A percentile compares a stretch with the other conserved stretches of the same genome.
Conservation (phyloP, 37 sponge, comb jelly and placozoan genomes). For the Mnemiopsis leidyi region DNA sequence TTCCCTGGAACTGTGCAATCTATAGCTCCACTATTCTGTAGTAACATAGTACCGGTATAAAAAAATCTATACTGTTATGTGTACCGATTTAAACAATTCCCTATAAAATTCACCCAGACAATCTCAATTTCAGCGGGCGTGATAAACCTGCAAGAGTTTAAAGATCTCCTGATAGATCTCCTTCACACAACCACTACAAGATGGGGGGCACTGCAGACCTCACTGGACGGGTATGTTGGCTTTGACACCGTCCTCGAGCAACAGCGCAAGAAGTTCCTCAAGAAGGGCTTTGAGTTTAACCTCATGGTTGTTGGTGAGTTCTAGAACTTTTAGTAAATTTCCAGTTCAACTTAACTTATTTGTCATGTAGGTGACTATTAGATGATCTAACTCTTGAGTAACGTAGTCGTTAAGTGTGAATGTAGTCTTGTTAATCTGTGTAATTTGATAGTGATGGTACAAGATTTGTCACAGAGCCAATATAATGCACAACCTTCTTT, state of each 20-base stretch:
- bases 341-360: no score
- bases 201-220: constrained; percentile 92
- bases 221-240: constrained; percentile 87
- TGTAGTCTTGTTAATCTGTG: no score
- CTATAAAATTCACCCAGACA: neutral
- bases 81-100: neutral
- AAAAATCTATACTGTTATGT: neutral
- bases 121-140: constrained; percentile 67
- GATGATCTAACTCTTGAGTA: no score
- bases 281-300: constrained; percentile 93
- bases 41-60: no score
- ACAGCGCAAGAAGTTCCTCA: constrained; percentile 81
- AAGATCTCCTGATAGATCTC: constrained; percentile 82
- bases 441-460: no score
- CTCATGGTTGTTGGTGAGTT: constrained; percentile 96
- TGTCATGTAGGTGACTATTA: no score
- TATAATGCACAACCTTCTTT: no score
- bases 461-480: no score
- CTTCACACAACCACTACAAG: constrained; percentile 83
- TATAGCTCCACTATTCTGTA: no score
- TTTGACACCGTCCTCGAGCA: constrained; percentile 96
- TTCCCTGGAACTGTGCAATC: no score
- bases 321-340: no score
- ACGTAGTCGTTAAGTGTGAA: no score
- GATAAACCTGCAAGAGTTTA: constrained; percentile 82